These are phyloP conservation scores for Goniozus legneri DNA, from an alignment of 1,140 invertebrate genomes.

Conservation along the genomic window DNA sequence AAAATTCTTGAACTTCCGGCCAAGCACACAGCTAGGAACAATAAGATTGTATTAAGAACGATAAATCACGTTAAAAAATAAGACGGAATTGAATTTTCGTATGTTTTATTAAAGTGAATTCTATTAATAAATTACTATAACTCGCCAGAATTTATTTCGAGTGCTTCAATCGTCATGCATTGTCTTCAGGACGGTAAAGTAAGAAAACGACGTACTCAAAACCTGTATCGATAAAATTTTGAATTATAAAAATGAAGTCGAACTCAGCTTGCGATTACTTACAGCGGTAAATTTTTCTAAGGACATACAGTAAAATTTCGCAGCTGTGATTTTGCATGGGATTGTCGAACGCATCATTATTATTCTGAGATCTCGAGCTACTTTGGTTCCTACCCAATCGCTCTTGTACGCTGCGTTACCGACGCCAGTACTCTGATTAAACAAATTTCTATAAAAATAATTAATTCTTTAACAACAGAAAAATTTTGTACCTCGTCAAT, in stretches of 20 bases:
- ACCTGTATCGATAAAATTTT: constrained; percentile 24
- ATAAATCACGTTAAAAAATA: no score
- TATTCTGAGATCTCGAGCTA: constrained; percentile 21
- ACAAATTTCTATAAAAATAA: not conserved
- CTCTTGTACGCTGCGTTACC: constrained; percentile 24
- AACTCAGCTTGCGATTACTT: constrained; percentile 7
- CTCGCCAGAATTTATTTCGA: not conserved
- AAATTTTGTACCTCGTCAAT: constrained; percentile 26
- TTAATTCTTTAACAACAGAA: not conserved
- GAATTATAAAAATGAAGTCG: constrained; percentile 1
- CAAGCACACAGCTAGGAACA: no score
- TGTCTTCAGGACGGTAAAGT: constrained; percentile 31
- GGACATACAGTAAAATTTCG: constrained; percentile 38
- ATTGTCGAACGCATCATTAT: constrained; percentile 27
- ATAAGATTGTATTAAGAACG: no score
- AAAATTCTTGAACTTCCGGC: no score
- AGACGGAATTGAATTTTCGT: no score
- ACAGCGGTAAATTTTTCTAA: constrained; percentile 29
- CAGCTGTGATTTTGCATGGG: constrained; percentile 32
- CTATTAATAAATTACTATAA: no score
- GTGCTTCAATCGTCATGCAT: constrained; percentile 13
- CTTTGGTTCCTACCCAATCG: constrained; percentile 22
- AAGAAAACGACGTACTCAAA: constrained; percentile 37
- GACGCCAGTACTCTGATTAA: constrained; percentile 27
- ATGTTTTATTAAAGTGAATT: no score